Base-by-base conservation (phyloP, 2,113 vertebrate genomes). In the Lycocorax pyrrhopterus region DNA sequence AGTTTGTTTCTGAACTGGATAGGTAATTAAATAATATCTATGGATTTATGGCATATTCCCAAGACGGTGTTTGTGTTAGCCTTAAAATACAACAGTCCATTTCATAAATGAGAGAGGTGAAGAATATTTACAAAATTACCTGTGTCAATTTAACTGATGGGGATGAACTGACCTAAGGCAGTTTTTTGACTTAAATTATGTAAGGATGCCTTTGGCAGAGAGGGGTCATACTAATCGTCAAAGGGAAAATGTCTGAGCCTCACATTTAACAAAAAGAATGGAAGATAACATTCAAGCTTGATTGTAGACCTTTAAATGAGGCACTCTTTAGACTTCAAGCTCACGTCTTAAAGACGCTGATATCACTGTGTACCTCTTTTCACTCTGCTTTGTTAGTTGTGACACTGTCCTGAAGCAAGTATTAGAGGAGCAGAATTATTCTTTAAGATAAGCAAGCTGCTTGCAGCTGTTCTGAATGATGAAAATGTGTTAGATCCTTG, bases 11-110 rank as follows among this genome's bases (percentile, higher is more conserved):
- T 75, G 17, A 89, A 68, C 29, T 55, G 51, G 15, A 53, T 72
- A 13, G 29, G 20, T 83, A 88, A 49, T 60, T 55, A 68, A 41
- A 46, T 43, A 52, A 15, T 72, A 41, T 18, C 53, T 41, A 15
- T 44, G 12, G 13, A 53, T 71, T 84, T 46, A 33, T 26, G 79
- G 44, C 1, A 2, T 15, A 49, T 49, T 85, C 22, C 35, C 27
- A 75, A 67, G 37, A 51, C 16, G 4, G 2, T 53, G 44, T 58
- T 85, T 79, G 12, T 0, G 0, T 44, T 82, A 22, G 29, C 12
- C 59, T 77, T 77, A 52, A 66, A 84, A 23, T 81, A 11, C 16
- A 64, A 1, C 17, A 41, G 3, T 72, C 58, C 27, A 14, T 67
- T 52, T 91, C 21, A 29, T 72, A 49, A 83, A 49, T 71, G 12